These are phyloP conservation scores for Drosophila nigritarsus DNA, from an alignment of 2,888 invertebrate genomes.

Conservation along the genomic window DNA sequence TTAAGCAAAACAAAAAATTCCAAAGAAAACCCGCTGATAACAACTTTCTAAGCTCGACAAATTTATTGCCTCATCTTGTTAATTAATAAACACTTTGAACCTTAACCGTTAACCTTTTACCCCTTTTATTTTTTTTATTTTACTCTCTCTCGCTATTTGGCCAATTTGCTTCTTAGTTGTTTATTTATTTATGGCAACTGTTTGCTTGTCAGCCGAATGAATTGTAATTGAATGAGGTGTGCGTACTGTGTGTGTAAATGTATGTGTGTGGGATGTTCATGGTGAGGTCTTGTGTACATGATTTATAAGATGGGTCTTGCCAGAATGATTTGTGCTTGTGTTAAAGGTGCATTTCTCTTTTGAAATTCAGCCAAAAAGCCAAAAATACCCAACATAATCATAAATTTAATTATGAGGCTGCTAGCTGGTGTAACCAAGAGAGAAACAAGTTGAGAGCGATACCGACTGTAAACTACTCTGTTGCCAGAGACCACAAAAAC, in stretches of 20 bases:
- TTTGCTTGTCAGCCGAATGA: conserved; percentile 39
- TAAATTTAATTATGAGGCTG: conserved; percentile 18
- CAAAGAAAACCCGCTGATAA: conserved; percentile 5
- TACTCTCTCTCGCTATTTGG: conserved; percentile 20
- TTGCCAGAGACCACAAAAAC: background rate
- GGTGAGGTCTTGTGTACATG: conserved; percentile 31
- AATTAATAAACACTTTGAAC: conserved; percentile 70
- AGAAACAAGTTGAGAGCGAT: background rate
- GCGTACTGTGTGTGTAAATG: background rate
- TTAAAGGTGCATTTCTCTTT: conserved; percentile 14
- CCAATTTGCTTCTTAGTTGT: conserved; percentile 64
- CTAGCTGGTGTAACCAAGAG: background rate
- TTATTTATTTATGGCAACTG: conserved; percentile 76
- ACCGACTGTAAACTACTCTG: background rate
- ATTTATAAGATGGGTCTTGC: conserved; percentile 38
- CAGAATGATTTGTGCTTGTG: conserved; percentile 32
- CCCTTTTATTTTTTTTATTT: background rate
- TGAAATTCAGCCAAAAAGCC: conserved; percentile 9
- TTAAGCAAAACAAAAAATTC: background rate
- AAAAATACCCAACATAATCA: conserved; percentile 7
- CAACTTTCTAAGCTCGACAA: conserved; percentile 37
- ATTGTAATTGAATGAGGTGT: conserved; percentile 40
- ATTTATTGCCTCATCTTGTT: conserved; percentile 52
- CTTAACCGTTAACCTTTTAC: conserved; percentile 16
- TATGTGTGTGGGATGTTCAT: conserved; percentile 2